Base-by-base conservation (phyloP, 1,140 invertebrate species). In the Rhopalosiphum maidis region DNA sequence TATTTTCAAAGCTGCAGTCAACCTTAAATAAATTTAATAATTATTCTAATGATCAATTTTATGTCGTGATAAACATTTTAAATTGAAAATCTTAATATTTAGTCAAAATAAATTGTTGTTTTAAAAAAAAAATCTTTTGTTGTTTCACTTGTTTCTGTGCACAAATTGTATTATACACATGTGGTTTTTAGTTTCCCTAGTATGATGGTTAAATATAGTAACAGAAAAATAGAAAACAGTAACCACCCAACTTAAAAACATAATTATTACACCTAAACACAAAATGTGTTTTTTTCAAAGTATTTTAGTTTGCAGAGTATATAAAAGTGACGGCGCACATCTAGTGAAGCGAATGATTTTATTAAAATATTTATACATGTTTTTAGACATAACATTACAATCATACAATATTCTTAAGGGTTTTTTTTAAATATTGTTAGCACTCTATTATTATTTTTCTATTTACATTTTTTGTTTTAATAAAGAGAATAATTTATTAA, bases 281-380 rank as follows among this genome's bases (percentile, higher is more conserved):
- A 35, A 41, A 83, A 83, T 37, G 2, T 41, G 35, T 83, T 35
- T 37, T 37, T 83, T 41, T 30, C 22, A 23, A 83, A 8, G 85
- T 46, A 46, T 87, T 87, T 87, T 87, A 87, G 30, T 87, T 87
- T 87, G 85, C 85, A 30, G 23, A 87, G 9, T 15, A 87, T 41
- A 37, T 8, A 23, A 87, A 87, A 87, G 11, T 43, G 18, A 87
- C 85, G 43, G 43, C 25, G 43, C 11, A 11, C 2, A 5, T 2
- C 4, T n/a, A 46, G 9, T 11, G 21, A 46, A 30, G 41, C 23
- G 30, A 87, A 25, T 30, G 30, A 83, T 9, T 83, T 77, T 77
- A 60, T 60, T 77, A 77, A 77, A 77, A 77, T 77, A n/a, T 60
- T 60, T 77, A 60, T 9, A 60, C 30, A 55, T 46, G 9, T 46